phyloP scores from a whole-genome alignment of 2,797 vertebrate genomes.

The Acrossocheilus wenchowensis region DNA sequence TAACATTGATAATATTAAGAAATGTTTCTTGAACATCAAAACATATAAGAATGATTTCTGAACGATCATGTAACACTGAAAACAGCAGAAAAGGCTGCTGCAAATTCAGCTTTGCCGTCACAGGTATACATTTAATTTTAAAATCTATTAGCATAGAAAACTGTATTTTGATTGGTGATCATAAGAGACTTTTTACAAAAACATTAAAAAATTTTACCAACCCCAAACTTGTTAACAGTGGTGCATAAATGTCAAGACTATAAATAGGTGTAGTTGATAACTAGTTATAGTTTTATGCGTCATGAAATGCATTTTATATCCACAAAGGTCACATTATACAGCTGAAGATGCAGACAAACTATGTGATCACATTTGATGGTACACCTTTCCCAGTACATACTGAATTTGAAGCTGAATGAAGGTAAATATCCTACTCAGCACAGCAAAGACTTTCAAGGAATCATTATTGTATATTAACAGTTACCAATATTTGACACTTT shows the following conservation, averaged over 20 bases:
- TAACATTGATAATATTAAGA: not conserved
- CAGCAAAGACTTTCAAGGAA: not conserved
- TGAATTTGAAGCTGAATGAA: not conserved
- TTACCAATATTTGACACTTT: not conserved
- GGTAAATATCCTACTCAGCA: not conserved
- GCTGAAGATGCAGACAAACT: not conserved
- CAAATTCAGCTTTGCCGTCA: not conserved
- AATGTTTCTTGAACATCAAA: not conserved
- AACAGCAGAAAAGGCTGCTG: not conserved
- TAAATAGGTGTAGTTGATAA: not conserved
- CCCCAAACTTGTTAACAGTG: slow-evolving; percentile 1
- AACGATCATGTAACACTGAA: not conserved
- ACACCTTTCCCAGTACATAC: not conserved
- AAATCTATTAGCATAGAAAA: not conserved
- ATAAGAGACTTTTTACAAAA: not conserved
- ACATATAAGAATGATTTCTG: not conserved
- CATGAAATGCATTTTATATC: not conserved
- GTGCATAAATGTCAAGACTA: not conserved
- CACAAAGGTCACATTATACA: not conserved
- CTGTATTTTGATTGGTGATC: not conserved
- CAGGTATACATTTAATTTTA: not conserved
- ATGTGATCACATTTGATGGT: not conserved
- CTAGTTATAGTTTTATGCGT: not conserved
- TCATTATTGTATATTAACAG: not conserved
- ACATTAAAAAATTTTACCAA: no score